These are phyloP conservation scores for Agrochola macilenta DNA, from an alignment of 2,888 invertebrate species.

Conservation along the genomic window DNA sequence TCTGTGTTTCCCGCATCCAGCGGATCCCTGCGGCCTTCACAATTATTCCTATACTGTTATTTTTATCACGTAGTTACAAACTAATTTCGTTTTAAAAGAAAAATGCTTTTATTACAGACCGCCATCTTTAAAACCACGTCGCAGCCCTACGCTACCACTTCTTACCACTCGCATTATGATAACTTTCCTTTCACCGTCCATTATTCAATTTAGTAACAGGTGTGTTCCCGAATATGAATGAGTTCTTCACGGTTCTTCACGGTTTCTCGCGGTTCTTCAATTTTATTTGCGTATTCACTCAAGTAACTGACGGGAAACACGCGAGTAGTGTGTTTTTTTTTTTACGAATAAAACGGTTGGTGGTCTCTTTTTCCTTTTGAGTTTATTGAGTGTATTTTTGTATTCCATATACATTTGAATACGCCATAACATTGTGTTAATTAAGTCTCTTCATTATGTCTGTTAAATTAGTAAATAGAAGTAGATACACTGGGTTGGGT, in stretches of 20 bases:
- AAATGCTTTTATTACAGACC: neutral
- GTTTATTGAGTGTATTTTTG: neutral
- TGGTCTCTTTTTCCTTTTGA: neutral
- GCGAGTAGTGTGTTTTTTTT: slow-evolving; percentile 43
- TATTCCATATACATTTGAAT: neutral
- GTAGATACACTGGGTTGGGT: neutral
- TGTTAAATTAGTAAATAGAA: neutral
- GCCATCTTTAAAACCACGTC: slow-evolving; percentile 33
- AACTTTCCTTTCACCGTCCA: slow-evolving; percentile 86
- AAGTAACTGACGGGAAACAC: slow-evolving; percentile 48
- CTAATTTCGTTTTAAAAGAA: slow-evolving; percentile 13
- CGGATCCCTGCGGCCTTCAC: no score
- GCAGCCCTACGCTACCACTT: slow-evolving; percentile 64
- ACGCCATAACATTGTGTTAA: neutral
- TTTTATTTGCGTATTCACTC: slow-evolving; percentile 61
- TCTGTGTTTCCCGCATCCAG: no score
- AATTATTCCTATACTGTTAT: no score
- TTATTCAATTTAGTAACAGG: slow-evolving; percentile 88
- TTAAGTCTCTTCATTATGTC: no score
- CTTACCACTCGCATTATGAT: slow-evolving; percentile 80
- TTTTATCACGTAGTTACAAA: slow-evolving; percentile 1
- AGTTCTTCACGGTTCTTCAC: slow-evolving; percentile 60
- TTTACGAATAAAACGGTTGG: slow-evolving; percentile 11
- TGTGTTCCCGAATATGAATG: slow-evolving; percentile 86
- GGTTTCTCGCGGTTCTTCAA: slow-evolving; percentile 64